Conservation (phyloP, 1,140 invertebrate genomes). For the Triops cancriformis region DNA sequence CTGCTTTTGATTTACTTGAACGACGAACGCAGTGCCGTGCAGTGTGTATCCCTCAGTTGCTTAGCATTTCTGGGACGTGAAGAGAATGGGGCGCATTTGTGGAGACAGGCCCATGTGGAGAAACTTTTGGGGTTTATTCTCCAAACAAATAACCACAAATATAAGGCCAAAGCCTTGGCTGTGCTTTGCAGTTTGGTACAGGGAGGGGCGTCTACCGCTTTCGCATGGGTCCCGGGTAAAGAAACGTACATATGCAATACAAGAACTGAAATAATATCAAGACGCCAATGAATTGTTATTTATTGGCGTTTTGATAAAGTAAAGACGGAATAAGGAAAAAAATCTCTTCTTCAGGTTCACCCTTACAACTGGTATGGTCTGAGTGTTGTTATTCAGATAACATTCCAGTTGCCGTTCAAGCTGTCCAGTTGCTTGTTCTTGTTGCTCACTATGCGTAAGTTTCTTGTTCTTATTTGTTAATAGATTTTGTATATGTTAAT, state of each 20-base stretch:
- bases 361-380: slow-evolving; percentile 45
- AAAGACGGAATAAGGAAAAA: too few relatives aligned
- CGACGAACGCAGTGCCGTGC: slow-evolving; percentile 60
- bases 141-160: slow-evolving; percentile 39
- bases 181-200: slow-evolving; percentile 46
- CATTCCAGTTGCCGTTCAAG: slow-evolving; percentile 55
- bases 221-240: slow-evolving; percentile 40
- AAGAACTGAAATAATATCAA: too few relatives aligned
- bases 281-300: neutral
- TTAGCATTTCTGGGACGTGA: slow-evolving; percentile 59
- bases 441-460: slow-evolving; percentile 17
- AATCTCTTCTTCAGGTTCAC: slow-evolving; percentile 39
- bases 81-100: slow-evolving; percentile 63
- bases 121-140: slow-evolving; percentile 48
- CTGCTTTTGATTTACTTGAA: slow-evolving; percentile 49
- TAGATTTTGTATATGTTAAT: too few relatives aligned
- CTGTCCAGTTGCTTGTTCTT: slow-evolving; percentile 43
- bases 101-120: slow-evolving; percentile 60
- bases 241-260: neutral
- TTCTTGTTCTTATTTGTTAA: neutral
- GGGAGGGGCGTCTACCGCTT: slow-evolving; percentile 47
- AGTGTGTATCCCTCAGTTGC: slow-evolving; percentile 62
- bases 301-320: too few relatives aligned
- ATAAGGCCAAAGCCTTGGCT: slow-evolving; percentile 39
- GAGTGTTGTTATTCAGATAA: slow-evolving; percentile 52